Conservation (phyloP, 2,113 vertebrate species). For the Uria aalge region DNA sequence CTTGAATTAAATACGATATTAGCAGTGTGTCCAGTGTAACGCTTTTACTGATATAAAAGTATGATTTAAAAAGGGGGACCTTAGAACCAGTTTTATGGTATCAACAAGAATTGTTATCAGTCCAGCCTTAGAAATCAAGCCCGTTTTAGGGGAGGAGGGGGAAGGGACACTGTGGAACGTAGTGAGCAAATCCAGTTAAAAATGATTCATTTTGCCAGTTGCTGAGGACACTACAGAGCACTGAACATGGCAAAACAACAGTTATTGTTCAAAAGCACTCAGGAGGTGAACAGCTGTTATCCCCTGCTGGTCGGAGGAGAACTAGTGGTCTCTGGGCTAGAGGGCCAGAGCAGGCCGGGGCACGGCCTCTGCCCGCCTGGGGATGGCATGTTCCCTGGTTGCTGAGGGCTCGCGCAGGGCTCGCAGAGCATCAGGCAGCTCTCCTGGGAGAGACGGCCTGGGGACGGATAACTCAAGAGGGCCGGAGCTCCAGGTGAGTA, state of each 20-base stretch:
- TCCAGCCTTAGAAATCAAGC: background rate
- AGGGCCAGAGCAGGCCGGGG: background rate
- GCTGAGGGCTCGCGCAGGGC: fast-evolving
- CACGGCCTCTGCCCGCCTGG: fast-evolving
- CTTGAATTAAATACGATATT: background rate
- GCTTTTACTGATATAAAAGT: background rate
- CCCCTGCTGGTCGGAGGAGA: background rate
- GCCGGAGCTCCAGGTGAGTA: background rate
- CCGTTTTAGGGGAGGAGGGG: background rate
- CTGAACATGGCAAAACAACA: background rate
- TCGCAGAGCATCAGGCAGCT: background rate
- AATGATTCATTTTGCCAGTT: background rate
- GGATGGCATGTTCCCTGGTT: background rate
- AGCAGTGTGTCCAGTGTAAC: background rate
- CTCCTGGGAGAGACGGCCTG: background rate
- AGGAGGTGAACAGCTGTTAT: background rate
- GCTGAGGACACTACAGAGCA: background rate
- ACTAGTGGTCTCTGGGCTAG: background rate
- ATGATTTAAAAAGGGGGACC: background rate
- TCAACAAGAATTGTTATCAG: background rate
- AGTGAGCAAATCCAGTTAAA: background rate
- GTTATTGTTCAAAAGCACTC: background rate
- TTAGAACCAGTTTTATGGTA: background rate
- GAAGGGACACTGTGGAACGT: background rate
- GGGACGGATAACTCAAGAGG: background rate